Conservation (phyloP, 30 jellyfish, hydroid and myxozoan genomes). For the Nemopilema nomurai region DNA sequence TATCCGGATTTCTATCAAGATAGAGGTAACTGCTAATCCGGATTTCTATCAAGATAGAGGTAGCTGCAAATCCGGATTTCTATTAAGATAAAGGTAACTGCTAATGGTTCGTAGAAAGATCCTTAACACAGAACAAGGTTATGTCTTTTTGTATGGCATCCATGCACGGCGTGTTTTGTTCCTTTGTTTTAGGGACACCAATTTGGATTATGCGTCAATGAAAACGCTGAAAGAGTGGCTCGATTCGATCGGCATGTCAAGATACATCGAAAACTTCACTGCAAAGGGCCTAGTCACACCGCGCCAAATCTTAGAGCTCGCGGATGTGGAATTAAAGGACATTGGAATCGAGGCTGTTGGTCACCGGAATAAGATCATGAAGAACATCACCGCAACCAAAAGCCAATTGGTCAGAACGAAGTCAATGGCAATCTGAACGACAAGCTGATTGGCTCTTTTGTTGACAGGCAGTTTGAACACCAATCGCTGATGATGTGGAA, state of each 20-base stretch:
- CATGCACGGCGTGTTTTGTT: no score
- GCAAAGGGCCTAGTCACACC: slow-evolving; percentile 89
- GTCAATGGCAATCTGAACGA: slow-evolving; percentile 33
- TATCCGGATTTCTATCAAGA: no score
- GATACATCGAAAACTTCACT: slow-evolving; percentile 72
- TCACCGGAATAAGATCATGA: slow-evolving; percentile 86
- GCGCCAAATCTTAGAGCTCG: slow-evolving; percentile 69
- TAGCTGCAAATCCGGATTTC: no score
- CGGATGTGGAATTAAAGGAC: slow-evolving; percentile 59
- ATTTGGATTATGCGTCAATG: slow-evolving; percentile 92
- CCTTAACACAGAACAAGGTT: no score
- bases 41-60: no score
- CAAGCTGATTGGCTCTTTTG: background rate
- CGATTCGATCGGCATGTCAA: slow-evolving; percentile 89
- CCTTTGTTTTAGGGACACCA: slow-evolving; percentile 74
- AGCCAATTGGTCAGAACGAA: slow-evolving; percentile 71
- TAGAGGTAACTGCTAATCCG: no score
- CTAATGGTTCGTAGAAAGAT: no score
- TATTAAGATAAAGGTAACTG: no score
- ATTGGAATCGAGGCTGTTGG: slow-evolving; percentile 86
- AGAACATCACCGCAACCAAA: slow-evolving; percentile 79
- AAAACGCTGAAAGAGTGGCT: slow-evolving; percentile 88
- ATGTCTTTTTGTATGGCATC: no score
- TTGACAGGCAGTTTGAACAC: no score
- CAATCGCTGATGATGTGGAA: background rate